phyloP scores from a whole-genome alignment of 2,888 invertebrate species.

The Orchesellides sinensis region DNA sequence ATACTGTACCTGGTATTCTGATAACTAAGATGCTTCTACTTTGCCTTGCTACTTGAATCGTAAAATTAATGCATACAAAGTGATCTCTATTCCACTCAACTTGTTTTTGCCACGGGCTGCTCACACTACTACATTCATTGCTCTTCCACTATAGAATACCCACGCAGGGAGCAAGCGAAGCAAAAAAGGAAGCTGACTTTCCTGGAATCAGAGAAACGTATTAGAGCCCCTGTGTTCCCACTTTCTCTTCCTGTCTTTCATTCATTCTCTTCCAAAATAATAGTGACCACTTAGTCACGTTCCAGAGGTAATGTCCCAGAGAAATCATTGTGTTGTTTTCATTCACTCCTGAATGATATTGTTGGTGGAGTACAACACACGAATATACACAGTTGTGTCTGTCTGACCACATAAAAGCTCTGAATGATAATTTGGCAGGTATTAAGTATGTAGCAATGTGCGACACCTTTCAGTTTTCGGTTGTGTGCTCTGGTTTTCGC shows the following conservation, averaged over 20 bases:
- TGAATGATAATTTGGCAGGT: background rate
- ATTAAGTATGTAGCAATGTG: background rate
- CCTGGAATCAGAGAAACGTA: slow-evolving; percentile 12
- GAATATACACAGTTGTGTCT: background rate
- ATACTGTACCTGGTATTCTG: background rate
- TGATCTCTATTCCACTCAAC: slow-evolving; percentile 21
- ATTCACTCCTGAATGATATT: slow-evolving; percentile 14
- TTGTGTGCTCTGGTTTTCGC: background rate
- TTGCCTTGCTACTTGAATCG: slow-evolving; percentile 26
- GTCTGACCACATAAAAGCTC: background rate
- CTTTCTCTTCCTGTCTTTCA: background rate
- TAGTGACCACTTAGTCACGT: slow-evolving; percentile 53
- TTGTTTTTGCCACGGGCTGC: background rate
- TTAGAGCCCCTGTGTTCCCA: background rate
- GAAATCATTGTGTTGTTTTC: slow-evolving; percentile 42
- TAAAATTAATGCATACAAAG: slow-evolving; percentile 40
- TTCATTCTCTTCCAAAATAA: slow-evolving; percentile 24
- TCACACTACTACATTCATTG: slow-evolving; percentile 1
- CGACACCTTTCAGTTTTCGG: background rate
- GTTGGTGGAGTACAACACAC: background rate
- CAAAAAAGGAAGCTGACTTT: background rate
- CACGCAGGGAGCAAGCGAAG: background rate
- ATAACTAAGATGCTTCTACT: background rate
- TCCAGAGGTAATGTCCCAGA: slow-evolving; percentile 32
- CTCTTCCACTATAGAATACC: background rate